Percentiles rank a stretch among this genome's conserved stretches.
phyloP scores from a whole-genome alignment of 1,140 invertebrate genomes.

The Acyrthosiphon pisum region DNA sequence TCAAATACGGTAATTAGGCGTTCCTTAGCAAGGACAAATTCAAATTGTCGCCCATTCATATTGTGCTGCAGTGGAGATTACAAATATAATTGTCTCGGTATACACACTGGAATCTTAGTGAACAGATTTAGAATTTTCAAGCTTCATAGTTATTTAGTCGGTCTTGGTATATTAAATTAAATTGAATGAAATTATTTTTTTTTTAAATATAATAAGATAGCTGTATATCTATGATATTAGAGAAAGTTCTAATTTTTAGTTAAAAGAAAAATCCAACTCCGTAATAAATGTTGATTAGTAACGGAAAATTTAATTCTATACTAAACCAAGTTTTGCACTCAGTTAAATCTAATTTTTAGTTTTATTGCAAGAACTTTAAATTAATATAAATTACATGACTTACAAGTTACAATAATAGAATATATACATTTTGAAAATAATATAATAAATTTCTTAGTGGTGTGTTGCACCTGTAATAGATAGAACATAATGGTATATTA shows the following conservation, averaged over 20 bases:
- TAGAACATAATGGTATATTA: background rate
- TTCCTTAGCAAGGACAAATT: conserved; percentile 30
- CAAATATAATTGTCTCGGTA: background rate
- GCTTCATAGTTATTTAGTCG: background rate
- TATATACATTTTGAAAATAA: background rate
- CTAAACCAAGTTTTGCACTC: background rate
- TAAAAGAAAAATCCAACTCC: background rate
- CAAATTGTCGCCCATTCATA: conserved; percentile 23
- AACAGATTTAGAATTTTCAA: background rate
- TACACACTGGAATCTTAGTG: background rate
- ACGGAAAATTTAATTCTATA: background rate
- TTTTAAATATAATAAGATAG: background rate
- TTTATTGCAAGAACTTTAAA: background rate
- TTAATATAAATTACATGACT: background rate
- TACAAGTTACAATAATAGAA: background rate
- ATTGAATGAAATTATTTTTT: background rate
- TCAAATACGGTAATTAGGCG: conserved; percentile 44
- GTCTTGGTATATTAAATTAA: background rate
- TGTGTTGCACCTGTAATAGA: background rate
- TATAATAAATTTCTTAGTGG: background rate
- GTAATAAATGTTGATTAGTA: background rate
- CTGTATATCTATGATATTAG: background rate
- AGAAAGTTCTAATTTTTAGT: background rate
- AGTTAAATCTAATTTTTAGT: background rate
- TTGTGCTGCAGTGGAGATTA: background rate